Evolutionary conservation across 2,113 vertebrate species (phyloP).

Genomic region (Alces alces): DNA sequence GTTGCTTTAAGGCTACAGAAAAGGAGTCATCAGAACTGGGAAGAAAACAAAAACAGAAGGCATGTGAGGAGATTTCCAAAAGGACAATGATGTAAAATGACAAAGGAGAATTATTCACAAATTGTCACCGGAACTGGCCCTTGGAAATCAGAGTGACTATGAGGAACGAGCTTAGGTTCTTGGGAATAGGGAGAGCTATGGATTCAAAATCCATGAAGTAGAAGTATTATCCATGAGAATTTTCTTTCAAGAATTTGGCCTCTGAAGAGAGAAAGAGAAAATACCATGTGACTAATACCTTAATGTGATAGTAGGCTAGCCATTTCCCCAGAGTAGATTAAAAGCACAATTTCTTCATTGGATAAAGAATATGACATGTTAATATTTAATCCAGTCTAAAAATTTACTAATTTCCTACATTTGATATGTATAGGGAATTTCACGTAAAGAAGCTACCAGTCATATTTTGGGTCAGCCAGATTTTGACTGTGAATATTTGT

Average conservation of each 20-base stretch:
- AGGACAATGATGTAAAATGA: neutral
- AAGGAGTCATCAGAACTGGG: neutral
- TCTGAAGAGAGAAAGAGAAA: neutral
- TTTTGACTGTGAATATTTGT: neutral
- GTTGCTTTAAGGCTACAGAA: neutral
- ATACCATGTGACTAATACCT: neutral
- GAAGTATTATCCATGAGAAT: neutral
- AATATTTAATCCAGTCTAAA: neutral
- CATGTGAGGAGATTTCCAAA: neutral
- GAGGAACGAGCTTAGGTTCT: neutral
- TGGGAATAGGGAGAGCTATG: fast-evolving
- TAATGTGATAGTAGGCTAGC: neutral
- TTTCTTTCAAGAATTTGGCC: neutral
- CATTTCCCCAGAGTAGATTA: neutral
- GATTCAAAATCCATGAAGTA: neutral
- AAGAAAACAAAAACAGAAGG: neutral
- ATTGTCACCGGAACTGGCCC: fast-evolving
- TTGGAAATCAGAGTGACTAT: neutral
- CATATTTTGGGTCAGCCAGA: neutral
- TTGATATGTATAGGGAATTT: neutral
- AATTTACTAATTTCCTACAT: neutral
- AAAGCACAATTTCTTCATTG: neutral
- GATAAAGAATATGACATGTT: neutral
- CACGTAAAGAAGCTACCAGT: neutral
- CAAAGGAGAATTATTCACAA: neutral